phyloP scores from a whole-genome alignment of 2,113 vertebrate genomes.

The Callithrix jacchus region DNA sequence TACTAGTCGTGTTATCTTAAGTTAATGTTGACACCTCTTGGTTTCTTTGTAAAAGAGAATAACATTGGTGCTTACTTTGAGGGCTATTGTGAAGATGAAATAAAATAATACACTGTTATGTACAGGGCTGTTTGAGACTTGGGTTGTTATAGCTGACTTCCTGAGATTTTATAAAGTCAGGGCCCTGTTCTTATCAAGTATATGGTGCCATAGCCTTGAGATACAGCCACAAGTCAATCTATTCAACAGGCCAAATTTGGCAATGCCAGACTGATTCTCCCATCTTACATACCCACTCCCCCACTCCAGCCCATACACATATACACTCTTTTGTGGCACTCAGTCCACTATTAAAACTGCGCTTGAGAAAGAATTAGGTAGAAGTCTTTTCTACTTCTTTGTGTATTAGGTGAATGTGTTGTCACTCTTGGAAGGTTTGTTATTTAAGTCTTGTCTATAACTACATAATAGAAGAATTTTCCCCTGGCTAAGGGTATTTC shows the following conservation, averaged over 20 bases:
- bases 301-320: background rate
- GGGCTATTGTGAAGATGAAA: background rate
- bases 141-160: background rate
- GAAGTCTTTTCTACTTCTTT: background rate
- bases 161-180: background rate
- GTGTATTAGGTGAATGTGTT: background rate
- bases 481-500: background rate
- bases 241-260: background rate
- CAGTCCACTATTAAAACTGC: background rate
- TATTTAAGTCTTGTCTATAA: background rate
- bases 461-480: background rate
- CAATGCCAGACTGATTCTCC: background rate
- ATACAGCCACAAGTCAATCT: background rate
- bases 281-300: background rate
- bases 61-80: background rate
- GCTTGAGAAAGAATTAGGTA: background rate
- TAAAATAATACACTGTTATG: background rate
- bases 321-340: background rate
- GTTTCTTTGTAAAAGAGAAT: background rate
- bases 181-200: background rate
- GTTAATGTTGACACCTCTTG: background rate
- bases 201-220: background rate
- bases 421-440: background rate
- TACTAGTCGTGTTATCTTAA: background rate
- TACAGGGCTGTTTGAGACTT: background rate